Percentiles rank a stretch among this genome's conserved stretches.
These are phyloP conservation scores for Peromyscus aztecus DNA, from an alignment of 2,797 vertebrate species.

Conservation along the genomic window DNA sequence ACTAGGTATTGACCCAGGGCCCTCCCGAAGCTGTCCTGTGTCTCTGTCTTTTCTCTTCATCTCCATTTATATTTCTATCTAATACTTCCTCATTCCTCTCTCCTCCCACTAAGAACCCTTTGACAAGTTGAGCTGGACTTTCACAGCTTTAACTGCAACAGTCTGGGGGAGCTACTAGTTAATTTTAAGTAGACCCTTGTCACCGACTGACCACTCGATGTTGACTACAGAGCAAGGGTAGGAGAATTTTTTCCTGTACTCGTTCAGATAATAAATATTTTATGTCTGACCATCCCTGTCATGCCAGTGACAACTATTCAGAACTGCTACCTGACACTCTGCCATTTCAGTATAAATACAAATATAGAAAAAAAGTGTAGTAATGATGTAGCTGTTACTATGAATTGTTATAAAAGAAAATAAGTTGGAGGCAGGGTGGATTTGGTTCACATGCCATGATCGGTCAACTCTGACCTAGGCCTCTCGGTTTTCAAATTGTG, in stretches of 20 bases:
- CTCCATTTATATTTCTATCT: too few relatives aligned
- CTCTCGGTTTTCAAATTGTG: background rate
- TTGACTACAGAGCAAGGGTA: background rate
- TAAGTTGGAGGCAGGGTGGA: background rate
- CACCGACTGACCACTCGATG: background rate
- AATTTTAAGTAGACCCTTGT: constrained; percentile 1
- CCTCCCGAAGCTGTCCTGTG: too few relatives aligned
- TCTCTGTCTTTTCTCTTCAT: too few relatives aligned
- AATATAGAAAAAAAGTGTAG: background rate
- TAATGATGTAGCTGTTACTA: background rate
- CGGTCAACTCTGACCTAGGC: background rate
- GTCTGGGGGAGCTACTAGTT: background rate
- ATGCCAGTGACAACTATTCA: background rate
- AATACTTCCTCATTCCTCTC: too few relatives aligned
- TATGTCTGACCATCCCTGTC: background rate
- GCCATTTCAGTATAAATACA: background rate
- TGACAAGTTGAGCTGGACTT: too few relatives aligned
- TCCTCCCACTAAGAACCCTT: too few relatives aligned
- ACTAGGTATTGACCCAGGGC: too few relatives aligned
- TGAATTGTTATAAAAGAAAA: background rate
- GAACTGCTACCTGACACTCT: background rate
- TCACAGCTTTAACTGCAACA: background rate
- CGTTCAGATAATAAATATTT: background rate
- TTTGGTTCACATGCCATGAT: background rate
- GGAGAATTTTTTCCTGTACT: background rate